These are phyloP conservation scores for Dryocosmus kuriphilus DNA, from an alignment of 2,888 invertebrate species.

Conservation along the genomic window DNA sequence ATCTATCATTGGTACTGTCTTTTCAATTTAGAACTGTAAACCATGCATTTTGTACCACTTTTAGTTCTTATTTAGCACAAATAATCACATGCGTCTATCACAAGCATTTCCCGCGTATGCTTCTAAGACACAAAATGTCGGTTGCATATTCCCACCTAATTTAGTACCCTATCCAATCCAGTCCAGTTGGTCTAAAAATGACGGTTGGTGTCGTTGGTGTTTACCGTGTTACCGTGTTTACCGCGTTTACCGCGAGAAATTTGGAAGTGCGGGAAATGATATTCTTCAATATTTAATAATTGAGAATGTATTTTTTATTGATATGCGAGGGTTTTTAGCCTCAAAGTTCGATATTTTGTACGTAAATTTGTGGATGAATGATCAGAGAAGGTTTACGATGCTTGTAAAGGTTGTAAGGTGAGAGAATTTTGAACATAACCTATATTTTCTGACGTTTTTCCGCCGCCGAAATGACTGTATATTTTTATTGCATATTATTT, in stretches of 20 bases:
- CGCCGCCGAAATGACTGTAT: not conserved
- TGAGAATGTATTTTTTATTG: not conserved
- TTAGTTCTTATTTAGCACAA: too few relatives aligned
- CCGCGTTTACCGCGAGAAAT: not conserved
- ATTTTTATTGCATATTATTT: not conserved
- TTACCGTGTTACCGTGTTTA: too few relatives aligned
- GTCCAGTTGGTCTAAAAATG: not conserved
- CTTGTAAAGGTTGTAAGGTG: not conserved
- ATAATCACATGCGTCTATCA: too few relatives aligned
- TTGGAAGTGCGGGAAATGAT: not conserved
- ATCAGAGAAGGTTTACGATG: not conserved
- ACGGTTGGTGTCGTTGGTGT: too few relatives aligned
- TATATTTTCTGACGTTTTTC: not conserved
- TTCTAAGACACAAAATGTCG: too few relatives aligned
- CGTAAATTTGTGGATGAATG: not conserved
- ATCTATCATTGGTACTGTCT: too few relatives aligned
- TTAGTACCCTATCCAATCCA: too few relatives aligned
- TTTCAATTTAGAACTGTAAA: too few relatives aligned
- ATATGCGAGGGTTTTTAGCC: not conserved
- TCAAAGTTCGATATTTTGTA: not conserved
- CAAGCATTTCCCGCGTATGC: too few relatives aligned
- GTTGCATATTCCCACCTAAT: too few relatives aligned
- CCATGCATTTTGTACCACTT: too few relatives aligned
- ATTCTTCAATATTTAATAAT: not conserved
- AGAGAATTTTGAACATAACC: slow-evolving; percentile 7